phyloP scores from a whole-genome alignment of 2,888 invertebrate genomes.

The Cryptops parisi region DNA sequence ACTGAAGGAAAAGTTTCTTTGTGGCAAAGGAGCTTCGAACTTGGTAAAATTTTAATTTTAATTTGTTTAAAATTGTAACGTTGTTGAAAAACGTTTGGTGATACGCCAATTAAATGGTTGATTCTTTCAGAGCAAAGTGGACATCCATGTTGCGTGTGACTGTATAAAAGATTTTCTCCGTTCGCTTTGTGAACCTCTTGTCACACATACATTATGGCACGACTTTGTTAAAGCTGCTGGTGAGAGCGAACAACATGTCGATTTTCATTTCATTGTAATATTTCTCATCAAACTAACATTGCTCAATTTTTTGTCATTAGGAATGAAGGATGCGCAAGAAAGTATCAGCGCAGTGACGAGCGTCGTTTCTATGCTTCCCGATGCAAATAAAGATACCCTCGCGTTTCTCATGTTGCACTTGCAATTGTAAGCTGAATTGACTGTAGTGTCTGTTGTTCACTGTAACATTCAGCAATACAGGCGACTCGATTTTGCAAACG shows the following conservation, averaged over 20 bases:
- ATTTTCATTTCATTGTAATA: constrained; percentile 32
- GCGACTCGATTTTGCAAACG: no score
- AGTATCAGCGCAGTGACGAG: constrained; percentile 40
- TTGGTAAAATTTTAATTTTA: constrained; percentile 34
- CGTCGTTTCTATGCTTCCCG: constrained; percentile 69
- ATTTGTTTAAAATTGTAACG: not conserved
- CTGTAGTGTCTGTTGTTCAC: no score
- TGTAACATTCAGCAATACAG: no score
- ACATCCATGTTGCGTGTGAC: constrained; percentile 81
- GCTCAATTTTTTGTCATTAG: no score
- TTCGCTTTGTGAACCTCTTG: constrained; percentile 72
- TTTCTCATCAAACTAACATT: no score
- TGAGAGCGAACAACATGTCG: no score
- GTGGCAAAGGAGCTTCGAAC: constrained; percentile 69
- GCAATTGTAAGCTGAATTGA: constrained; percentile 46
- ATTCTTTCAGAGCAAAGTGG: constrained; percentile 30
- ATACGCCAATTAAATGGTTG: no score
- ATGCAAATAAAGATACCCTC: constrained; percentile 84
- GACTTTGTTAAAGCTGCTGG: constrained; percentile 60
- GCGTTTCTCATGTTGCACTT: constrained; percentile 84
- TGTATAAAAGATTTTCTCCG: constrained; percentile 89
- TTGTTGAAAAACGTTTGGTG: not conserved
- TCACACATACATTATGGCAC: constrained; percentile 64
- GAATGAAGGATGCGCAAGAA: not conserved
- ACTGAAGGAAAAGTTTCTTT: constrained; percentile 61